Evolutionary conservation across 2,888 invertebrate species (phyloP).

Genomic region (Luperina nickerlii): DNA sequence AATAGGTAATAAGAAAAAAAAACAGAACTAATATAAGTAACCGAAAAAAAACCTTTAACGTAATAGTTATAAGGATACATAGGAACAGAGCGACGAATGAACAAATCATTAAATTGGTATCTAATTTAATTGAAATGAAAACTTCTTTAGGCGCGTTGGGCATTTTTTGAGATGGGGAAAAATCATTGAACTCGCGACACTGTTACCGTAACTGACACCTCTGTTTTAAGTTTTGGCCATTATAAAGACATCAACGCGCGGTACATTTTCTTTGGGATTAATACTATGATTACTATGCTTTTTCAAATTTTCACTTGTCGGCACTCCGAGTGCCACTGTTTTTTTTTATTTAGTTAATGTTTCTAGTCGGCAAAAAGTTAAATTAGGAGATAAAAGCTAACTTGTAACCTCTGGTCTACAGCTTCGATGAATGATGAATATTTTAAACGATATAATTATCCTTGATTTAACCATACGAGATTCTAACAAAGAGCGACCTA

Average conservation of each 20-base stretch:
- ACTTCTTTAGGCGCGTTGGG: no score
- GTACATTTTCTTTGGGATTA: no score
- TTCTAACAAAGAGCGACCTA: slow-evolving; percentile 27
- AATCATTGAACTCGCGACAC: no score
- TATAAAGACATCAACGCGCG: no score
- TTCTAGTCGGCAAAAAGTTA: background rate
- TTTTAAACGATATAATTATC: slow-evolving; percentile 13
- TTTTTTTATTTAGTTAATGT: background rate
- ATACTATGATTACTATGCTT: no score
- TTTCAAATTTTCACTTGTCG: no score
- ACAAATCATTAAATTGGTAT: background rate
- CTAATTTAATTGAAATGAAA: background rate
- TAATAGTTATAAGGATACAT: background rate
- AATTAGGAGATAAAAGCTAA: background rate
- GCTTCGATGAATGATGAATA: background rate
- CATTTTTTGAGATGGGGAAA: no score
- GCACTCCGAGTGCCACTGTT: no score
- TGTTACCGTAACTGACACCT: no score
- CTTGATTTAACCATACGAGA: slow-evolving; percentile 15
- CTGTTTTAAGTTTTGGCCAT: no score
- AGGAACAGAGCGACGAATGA: background rate
- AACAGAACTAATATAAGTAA: background rate
- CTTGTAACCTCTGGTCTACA: background rate
- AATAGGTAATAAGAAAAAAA: background rate
- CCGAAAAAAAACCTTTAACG: background rate